These are phyloP conservation scores for Meloe dianella DNA, from an alignment of 2,888 invertebrate genomes.

Conservation along the genomic window DNA sequence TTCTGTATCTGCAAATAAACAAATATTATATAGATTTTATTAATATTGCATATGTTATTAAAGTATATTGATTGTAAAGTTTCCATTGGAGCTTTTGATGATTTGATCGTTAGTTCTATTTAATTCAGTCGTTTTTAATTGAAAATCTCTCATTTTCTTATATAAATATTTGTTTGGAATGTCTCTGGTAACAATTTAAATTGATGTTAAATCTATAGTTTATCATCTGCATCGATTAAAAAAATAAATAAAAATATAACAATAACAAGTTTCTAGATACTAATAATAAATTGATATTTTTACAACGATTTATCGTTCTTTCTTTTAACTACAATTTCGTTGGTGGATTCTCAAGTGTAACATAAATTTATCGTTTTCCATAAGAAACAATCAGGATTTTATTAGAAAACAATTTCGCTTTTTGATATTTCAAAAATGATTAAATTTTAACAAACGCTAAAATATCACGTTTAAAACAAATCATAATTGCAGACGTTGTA, in stretches of 20 bases:
- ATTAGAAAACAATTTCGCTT: constrained; percentile 4
- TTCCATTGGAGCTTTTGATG: constrained; percentile 29
- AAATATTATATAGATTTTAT: not conserved
- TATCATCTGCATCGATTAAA: not conserved
- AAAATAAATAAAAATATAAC: not conserved
- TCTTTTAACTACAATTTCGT: constrained; percentile 2
- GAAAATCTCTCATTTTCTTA: constrained; percentile 21
- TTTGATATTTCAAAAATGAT: not conserved
- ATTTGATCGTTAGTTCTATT: constrained; percentile 23
- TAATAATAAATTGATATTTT: constrained; percentile 11
- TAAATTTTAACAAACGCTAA: not conserved
- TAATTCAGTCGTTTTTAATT: constrained; percentile 30
- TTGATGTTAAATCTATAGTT: constrained; percentile 9
- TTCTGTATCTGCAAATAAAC: constrained; percentile 14
- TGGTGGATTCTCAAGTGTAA: constrained; percentile 1
- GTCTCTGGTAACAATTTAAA: constrained; percentile 21
- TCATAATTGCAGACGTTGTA: not conserved
- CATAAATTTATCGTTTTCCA: constrained; percentile 1
- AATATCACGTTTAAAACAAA: not conserved
- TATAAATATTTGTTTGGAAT: constrained; percentile 31
- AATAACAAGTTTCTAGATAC: constrained; percentile 6
- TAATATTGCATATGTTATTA: not conserved
- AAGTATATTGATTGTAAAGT: constrained; percentile 25
- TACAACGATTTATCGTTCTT: not conserved
- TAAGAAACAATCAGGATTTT: not conserved